Conservation (phyloP, 2,113 vertebrate species). For the Mixornis gularis region DNA sequence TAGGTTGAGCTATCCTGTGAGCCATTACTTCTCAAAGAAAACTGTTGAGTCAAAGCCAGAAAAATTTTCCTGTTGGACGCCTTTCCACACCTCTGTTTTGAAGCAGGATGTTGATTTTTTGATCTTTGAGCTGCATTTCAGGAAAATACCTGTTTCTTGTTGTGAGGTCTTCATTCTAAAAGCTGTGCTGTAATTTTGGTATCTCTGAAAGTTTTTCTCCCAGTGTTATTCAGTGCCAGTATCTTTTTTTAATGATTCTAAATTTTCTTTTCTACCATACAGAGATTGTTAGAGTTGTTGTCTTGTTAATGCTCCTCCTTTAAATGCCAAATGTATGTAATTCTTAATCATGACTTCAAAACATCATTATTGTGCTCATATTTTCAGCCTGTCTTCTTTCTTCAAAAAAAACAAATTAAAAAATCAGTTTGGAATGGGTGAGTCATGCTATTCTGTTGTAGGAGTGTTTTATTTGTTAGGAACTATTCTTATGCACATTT, state of each 20-base stretch:
- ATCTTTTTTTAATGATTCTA: neutral
- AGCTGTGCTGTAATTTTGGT: neutral
- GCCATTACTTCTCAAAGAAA: neutral
- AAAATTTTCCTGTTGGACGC: neutral
- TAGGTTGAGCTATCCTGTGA: neutral
- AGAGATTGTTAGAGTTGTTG: neutral
- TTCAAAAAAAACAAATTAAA: neutral
- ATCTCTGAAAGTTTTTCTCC: neutral
- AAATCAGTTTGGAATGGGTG: neutral
- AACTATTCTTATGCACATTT: neutral
- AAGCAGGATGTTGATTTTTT: neutral
- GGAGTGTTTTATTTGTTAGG: neutral
- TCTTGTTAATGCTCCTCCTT: neutral
- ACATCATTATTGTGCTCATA: neutral
- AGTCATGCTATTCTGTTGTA: neutral
- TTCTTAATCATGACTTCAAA: neutral
- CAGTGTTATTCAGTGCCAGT: neutral
- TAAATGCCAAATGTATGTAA: neutral
- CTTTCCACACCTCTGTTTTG: neutral
- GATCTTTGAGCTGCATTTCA: neutral
- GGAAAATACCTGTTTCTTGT: neutral
- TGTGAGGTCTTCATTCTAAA: constrained; percentile 10
- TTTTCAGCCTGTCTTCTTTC: neutral
- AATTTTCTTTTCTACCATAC: neutral
- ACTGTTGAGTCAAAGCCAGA: neutral